Evolutionary conservation across 2,113 vertebrate genomes (phyloP).

Genomic region (Chionis minor): DNA sequence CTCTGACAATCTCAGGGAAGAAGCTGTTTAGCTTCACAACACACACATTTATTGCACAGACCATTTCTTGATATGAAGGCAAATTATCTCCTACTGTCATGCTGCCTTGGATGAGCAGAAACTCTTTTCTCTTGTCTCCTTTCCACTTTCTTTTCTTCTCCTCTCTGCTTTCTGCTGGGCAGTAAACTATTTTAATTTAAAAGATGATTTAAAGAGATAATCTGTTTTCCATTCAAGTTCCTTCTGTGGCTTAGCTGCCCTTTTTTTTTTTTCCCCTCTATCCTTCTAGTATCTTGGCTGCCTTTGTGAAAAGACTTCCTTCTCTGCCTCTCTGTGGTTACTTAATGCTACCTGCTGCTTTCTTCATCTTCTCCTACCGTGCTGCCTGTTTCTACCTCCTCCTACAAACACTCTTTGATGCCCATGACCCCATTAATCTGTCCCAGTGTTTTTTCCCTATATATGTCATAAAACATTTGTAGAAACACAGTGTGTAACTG

Average conservation of each 20-base stretch:
- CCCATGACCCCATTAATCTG: neutral
- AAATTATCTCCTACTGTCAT: neutral
- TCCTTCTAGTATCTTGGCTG: conserved; percentile 1
- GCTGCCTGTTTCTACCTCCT: neutral
- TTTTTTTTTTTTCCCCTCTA: neutral
- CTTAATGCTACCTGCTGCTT: conserved; percentile 39
- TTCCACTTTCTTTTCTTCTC: neutral
- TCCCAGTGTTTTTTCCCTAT: neutral
- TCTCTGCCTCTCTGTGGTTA: neutral
- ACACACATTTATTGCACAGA: neutral
- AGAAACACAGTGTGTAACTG: neutral
- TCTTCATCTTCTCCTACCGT: conserved; percentile 10
- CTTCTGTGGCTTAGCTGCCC: neutral
- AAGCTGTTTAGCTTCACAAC: neutral
- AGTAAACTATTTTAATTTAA: neutral
- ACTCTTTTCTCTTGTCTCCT: neutral
- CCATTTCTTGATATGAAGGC: neutral
- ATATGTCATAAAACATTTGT: neutral
- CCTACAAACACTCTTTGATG: neutral
- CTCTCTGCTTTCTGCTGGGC: neutral
- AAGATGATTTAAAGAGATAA: conserved; percentile 43
- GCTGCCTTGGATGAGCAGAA: neutral
- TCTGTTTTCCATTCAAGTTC: conserved; percentile 45
- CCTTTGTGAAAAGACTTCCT: conserved; percentile 13
- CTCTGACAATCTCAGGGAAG: neutral